phyloP scores from a whole-genome alignment of 2,797 vertebrate species.

The Heliangelus exortis region DNA sequence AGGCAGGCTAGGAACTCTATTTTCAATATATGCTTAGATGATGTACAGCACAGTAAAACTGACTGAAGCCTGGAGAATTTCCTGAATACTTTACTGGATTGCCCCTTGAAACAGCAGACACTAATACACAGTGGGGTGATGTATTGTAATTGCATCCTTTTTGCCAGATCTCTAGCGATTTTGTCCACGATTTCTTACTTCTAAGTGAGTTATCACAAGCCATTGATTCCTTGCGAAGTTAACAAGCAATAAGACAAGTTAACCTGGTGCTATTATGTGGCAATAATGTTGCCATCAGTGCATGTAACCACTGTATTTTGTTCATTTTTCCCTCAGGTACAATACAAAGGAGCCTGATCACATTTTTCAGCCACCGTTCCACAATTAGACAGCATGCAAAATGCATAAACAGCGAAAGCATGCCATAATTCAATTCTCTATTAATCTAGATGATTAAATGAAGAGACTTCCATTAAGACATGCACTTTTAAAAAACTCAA shows the following conservation, averaged over 20 bases:
- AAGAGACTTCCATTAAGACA: constrained; percentile 8
- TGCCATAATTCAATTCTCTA: constrained; percentile 2
- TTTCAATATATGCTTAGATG: not conserved
- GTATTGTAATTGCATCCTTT: constrained; percentile 27
- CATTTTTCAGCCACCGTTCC: constrained; percentile 66
- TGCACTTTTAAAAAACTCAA: not conserved
- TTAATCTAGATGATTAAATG: constrained; percentile 53
- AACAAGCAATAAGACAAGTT: constrained; percentile 75
- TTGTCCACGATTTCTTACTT: constrained; percentile 55
- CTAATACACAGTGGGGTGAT: not conserved
- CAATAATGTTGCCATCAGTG: constrained; percentile 66
- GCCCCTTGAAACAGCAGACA: not conserved
- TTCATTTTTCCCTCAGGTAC: constrained; percentile 72
- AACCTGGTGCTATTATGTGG: constrained; percentile 63
- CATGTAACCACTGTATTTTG: constrained; percentile 66
- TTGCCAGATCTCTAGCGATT: constrained; percentile 51
- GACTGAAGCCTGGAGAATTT: not conserved
- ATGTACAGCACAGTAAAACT: constrained; percentile 5
- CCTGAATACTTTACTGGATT: not conserved
- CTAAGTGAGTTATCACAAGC: constrained; percentile 67
- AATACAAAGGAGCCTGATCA: constrained; percentile 65
- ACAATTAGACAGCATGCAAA: constrained; percentile 69
- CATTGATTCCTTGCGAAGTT: constrained; percentile 76
- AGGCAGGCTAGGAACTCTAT: not conserved
- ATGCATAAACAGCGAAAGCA: constrained; percentile 48